These are phyloP conservation scores for Pogona vitticeps DNA, from an alignment of 2,113 vertebrate species.

Conservation along the genomic window DNA sequence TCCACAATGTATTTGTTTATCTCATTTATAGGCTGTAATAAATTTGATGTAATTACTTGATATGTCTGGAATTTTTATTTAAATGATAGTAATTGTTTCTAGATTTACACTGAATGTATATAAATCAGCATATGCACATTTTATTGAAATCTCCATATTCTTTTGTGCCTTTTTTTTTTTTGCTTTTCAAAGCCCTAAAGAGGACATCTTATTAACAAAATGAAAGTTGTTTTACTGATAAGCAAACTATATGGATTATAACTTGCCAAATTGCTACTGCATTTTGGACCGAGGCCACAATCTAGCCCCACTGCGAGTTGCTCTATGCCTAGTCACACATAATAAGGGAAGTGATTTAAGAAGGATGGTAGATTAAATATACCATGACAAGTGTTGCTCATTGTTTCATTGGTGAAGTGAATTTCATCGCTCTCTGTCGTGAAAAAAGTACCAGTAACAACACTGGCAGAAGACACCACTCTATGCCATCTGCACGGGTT, in stretches of 20 bases:
- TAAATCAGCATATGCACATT: neutral
- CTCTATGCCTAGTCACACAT: neutral
- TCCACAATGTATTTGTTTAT: too few species aligned
- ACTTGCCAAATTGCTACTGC: neutral
- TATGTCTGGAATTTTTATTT: neutral
- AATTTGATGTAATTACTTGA: neutral
- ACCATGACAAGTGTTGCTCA: neutral
- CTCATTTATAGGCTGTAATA: too few species aligned
- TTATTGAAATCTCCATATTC: too few species aligned
- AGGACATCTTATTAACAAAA: neutral
- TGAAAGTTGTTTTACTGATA: neutral
- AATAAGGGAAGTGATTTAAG: neutral
- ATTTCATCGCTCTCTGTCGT: neutral
- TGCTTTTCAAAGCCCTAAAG: neutral
- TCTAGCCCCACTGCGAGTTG: neutral
- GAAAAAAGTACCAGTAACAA: neutral
- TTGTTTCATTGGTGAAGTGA: neutral
- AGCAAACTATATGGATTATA: neutral
- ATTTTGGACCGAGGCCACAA: neutral
- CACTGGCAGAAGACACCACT: constrained; percentile 24
- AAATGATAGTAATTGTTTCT: neutral
- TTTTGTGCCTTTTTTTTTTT: neutral
- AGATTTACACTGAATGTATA: neutral
- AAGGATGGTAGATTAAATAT: neutral
- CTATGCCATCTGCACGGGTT: neutral